Evolutionary conservation across 2,888 invertebrate species (phyloP).

Genomic region (Allophyes oxyacanthae): DNA sequence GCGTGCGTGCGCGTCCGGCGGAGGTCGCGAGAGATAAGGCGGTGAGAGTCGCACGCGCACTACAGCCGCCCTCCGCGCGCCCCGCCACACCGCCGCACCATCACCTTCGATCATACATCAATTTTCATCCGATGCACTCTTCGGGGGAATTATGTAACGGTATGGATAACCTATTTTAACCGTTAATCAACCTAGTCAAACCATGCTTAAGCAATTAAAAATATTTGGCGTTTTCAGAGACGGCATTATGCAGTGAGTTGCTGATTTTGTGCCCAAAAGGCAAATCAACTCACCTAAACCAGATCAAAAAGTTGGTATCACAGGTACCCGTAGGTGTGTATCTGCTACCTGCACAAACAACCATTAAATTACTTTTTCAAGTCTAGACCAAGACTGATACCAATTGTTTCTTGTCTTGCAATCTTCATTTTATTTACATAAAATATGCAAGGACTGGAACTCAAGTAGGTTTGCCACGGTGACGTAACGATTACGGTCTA

Average conservation of each 20-base stretch:
- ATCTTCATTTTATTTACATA: constrained; percentile 79
- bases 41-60: constrained; percentile 87
- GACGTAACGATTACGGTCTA: constrained; percentile 78
- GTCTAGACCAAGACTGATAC: constrained; percentile 69
- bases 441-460: constrained; percentile 80
- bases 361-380: constrained; percentile 53
- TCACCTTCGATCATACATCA: constrained; percentile 81
- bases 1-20: constrained; percentile 86
- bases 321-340: constrained; percentile 29
- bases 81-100: constrained; percentile 74
- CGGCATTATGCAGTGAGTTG: background rate
- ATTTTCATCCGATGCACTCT: constrained; percentile 83
- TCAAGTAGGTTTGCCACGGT: constrained; percentile 75
- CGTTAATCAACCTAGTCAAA: constrained; percentile 50
- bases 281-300: no score
- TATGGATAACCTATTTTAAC: constrained; percentile 78
- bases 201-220: constrained; percentile 22
- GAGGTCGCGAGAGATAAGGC: constrained; percentile 89
- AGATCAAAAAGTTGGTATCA: constrained; percentile 13
- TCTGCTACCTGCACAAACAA: constrained; percentile 38
- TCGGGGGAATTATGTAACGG: constrained; percentile 83
- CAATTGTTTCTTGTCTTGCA: constrained; percentile 74
- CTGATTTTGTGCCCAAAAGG: no score
- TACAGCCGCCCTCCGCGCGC: constrained; percentile 73
- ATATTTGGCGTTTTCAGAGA: constrained; percentile 21